Evolutionary conservation across 1,140 invertebrate genomes (phyloP).

Genomic region (Leptinotarsa texana): DNA sequence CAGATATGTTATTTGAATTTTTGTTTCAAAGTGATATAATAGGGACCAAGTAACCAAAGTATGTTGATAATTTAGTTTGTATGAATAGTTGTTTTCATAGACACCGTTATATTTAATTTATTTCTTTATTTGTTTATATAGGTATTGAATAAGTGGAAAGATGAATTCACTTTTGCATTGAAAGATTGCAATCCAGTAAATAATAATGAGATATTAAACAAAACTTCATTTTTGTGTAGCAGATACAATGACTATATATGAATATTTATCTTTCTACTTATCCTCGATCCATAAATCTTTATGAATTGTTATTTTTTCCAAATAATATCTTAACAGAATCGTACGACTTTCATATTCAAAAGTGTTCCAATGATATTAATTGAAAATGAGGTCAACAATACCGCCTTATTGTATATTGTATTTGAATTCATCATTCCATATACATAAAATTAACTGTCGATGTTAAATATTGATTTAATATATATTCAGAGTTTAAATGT

Average conservation of each 20-base stretch:
- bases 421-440: too few species aligned
- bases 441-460: too few species aligned
- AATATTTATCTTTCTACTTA: not conserved
- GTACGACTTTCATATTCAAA: not conserved
- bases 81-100: conserved; percentile 9
- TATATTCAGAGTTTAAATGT: too few species aligned
- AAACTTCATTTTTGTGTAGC: too few species aligned
- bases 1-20: conserved; percentile 32
- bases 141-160: not conserved
- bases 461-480: too few species aligned
- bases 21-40: conserved; percentile 30
- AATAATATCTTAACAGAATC: not conserved
- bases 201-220: too few species aligned
- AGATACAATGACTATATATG: too few species aligned
- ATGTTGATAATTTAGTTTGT: conserved; percentile 24
- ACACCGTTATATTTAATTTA: conserved; percentile 19
- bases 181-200: too few species aligned
- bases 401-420: too few species aligned
- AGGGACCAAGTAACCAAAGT: conserved; percentile 44
- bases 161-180: not conserved
- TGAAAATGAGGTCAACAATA: not conserved
- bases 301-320: not conserved
- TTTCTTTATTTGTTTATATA: conserved; percentile 11
- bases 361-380: conserved; percentile 6
- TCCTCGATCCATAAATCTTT: not conserved